phyloP scores from a whole-genome alignment of 2,797 vertebrate species.

The Aratinga solstitialis region DNA sequence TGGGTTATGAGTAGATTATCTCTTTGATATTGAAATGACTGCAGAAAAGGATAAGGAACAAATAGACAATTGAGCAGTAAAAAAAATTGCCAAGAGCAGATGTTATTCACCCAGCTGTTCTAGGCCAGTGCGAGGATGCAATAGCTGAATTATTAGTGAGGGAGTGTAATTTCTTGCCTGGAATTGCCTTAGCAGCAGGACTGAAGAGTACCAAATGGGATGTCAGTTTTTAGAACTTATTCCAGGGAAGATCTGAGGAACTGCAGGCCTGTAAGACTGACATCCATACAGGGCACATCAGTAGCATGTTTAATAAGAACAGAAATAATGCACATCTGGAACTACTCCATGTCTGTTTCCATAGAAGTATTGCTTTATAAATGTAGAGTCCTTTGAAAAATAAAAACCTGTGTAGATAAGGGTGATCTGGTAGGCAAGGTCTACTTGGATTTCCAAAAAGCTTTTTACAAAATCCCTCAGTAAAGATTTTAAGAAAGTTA shows the following conservation, averaged over 20 bases:
- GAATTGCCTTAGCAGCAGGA: conserved; percentile 1
- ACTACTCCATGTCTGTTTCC: conserved; percentile 1
- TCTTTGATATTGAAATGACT: conserved; percentile 20
- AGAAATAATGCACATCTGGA: conserved; percentile 45
- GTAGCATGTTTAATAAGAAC: conserved; percentile 16
- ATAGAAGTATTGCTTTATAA: conserved; percentile 5
- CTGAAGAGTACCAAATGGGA: not conserved
- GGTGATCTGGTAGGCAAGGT: not conserved
- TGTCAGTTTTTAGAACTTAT: conserved; percentile 5
- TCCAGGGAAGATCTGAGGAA: conserved; percentile 25
- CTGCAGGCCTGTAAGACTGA: not conserved
- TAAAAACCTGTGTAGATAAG: not conserved
- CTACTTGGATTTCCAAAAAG: conserved; percentile 22
- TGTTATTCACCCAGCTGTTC: not conserved
- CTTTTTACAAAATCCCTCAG: conserved; percentile 19
- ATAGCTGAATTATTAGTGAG: not conserved
- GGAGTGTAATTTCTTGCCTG: not conserved
- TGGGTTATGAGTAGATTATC: not conserved
- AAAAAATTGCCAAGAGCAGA: not conserved
- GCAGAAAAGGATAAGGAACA: not conserved
- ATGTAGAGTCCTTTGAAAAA: conserved; percentile 9
- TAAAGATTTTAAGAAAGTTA: conserved; percentile 34
- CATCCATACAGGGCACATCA: not conserved
- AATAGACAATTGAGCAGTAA: not conserved
- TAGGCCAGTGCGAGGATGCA: not conserved